Evolutionary conservation across 2,113 vertebrate species (phyloP), one percentile per base, ranked within the genome.

Genomic region (Plectropomus leopardus): DNA sequence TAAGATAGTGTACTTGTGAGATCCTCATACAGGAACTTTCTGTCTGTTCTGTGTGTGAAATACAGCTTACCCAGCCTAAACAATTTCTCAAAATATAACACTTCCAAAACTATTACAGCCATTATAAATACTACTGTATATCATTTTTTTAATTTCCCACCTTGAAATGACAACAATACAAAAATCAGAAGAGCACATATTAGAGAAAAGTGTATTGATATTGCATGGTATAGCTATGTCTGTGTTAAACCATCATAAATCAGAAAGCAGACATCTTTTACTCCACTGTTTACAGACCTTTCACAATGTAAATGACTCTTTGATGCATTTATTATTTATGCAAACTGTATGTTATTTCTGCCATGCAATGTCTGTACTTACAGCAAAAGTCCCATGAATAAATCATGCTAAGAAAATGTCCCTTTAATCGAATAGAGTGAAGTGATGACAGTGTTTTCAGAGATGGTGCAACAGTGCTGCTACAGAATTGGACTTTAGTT

Each of bases 261-360:
- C 58, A 54, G 47, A 76, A 63, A 51, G 42, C 24, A 48, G 15
- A 32, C 4, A 0, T 13, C 44, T 44, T 72, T 59, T 66, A 48
- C 36, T 66, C n/a, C 10, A 51, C 21, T 54, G 59, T 50, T 36
- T 80, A 40, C 36, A 67, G n/a, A 21, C 77, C 44, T 77, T 55
- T 81, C 11, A 58, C n/a, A 73, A 74, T 57, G 23, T 45, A 72
- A 75, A 58, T 51, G 4, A 66, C 7, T 83, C 32, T 64, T 51
- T 59, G 23, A 79, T 0, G n/a, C 23, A 79, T 72, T 50, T 44
- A 69, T 82, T 65, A 72, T 60, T 61, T n/a, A 75, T 71, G 13
- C 36, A 53, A 47, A 71, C 34, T 47, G 50, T 58, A 45, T 71
- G 28, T 59, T 42, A 47, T 71, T 72, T 59, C 21, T 75, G 55